Base-by-base conservation (phyloP, 2,797 vertebrate genomes). In the Artibeus lituratus region DNA sequence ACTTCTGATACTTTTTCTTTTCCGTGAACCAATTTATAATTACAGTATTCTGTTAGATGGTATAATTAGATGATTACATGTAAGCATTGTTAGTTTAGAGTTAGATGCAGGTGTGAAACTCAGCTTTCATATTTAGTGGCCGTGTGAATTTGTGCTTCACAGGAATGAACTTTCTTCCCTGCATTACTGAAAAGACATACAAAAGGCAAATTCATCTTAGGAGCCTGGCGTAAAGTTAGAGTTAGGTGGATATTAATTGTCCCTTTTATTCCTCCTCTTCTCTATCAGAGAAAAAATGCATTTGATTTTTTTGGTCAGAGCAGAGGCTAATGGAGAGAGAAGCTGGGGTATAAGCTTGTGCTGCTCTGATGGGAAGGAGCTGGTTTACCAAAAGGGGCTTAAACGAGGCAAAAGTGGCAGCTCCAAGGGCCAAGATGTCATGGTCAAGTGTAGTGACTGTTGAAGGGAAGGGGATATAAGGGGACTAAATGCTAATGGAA, bases 11-110 rank as follows among this genome's bases (percentile, higher is more conserved):
- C 2, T 82, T 94, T 51, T 51, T 53, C 10, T 32, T 47, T 90
- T 81, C 87, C 51, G 7, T 82, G 47, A 85, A 73, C 49, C 18
- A 83, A 65, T 93, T 97, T 74, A 82, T 95, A 78, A 87, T 94
- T 87, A n/a, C 62, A n/a, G 62, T 16, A 86, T 89, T 84, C 32
- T 94, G 84, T 7, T 92, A 89, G 84, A 26, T 70, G 44, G 8
- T 51, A 3, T 90, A 95, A 94, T 90, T 90, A 67, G 26, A 74
- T 74, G 55, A 77, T 83, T 82, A 82, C n/a, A 51, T 39, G 8
- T 62, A 44, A 78, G 62, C 85, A 14, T 53, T 11, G 12, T 16
- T 37, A 55, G 49, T 51, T 78, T 15, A 39, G 39, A 55, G 44
- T 83, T 29, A 74, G 70, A 44, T 5, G 8, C 5, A 24, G 51